These are phyloP conservation scores for Drosophila ananassae DNA, from an alignment of 1,140 invertebrate genomes.

Conservation along the genomic window DNA sequence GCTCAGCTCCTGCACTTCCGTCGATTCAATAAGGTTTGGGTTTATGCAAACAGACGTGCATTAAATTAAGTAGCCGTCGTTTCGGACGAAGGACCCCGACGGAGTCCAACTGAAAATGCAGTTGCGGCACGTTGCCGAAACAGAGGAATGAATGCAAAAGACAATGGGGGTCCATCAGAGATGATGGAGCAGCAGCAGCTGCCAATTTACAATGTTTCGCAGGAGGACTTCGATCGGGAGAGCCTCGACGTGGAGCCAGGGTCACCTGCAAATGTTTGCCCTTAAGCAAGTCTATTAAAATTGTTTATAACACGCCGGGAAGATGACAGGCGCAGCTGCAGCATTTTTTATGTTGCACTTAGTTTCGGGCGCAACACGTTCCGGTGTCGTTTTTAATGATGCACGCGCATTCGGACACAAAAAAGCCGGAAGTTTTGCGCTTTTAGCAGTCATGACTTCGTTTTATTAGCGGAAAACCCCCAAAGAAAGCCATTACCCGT, in stretches of 20 bases:
- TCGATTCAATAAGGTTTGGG: conserved; percentile 80
- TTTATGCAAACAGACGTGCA: conserved; percentile 82
- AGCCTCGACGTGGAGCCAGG: neutral
- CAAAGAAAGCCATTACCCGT: conserved; percentile 58
- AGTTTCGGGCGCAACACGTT: conserved; percentile 38
- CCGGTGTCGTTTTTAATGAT: conserved; percentile 74
- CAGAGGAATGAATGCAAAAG: conserved; percentile 61
- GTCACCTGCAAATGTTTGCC: conserved; percentile 64
- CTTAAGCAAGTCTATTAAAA: conserved; percentile 82
- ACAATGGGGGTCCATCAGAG: conserved; percentile 49
- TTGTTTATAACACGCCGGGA: conserved; percentile 64
- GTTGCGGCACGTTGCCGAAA: conserved; percentile 63
- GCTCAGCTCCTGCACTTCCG: conserved; percentile 27
- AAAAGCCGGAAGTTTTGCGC: conserved; percentile 76
- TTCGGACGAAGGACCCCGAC: conserved; percentile 40
- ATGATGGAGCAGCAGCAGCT: conserved; percentile 48
- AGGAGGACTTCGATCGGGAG: neutral
- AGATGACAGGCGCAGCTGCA: conserved; percentile 39
- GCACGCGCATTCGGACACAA: conserved; percentile 58
- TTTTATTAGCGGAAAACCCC: conserved; percentile 68
- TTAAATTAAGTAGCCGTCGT: conserved; percentile 78
- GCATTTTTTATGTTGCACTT: conserved; percentile 62
- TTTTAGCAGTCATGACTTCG: conserved; percentile 70
- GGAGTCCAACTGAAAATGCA: conserved; percentile 42
- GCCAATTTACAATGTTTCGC: conserved; percentile 60